Evolutionary conservation across 1,140 invertebrate genomes (phyloP).

Genomic region (Psix sp.): DNA sequence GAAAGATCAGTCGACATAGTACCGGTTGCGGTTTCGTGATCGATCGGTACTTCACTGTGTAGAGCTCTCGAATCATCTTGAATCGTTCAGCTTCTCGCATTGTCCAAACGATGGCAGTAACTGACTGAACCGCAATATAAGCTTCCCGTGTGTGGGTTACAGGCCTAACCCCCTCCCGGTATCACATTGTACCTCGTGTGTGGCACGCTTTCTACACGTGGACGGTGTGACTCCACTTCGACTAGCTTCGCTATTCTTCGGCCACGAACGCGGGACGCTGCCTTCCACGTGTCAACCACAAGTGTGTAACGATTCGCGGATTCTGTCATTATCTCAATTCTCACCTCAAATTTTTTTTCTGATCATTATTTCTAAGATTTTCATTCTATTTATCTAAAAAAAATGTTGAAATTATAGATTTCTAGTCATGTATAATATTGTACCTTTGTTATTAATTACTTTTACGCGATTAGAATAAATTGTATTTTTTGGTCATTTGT

Average conservation of each 20-base stretch:
- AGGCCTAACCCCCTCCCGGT: constrained; percentile 22
- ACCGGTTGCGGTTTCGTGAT: constrained; percentile 51
- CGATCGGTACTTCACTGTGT: constrained; percentile 45
- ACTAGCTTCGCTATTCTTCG: constrained; percentile 62
- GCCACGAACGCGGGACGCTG: constrained; percentile 63
- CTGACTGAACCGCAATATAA: constrained; percentile 45
- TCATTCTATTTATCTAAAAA: constrained; percentile 3
- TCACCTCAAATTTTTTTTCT: constrained; percentile 3
- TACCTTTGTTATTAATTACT: too few species aligned
- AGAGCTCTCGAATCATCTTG: constrained; percentile 35
- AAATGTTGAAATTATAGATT: too few species aligned
- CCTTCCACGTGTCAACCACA: constrained; percentile 70
- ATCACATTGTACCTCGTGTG: constrained; percentile 65
- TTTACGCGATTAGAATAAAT: too few species aligned
- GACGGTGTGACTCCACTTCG: constrained; percentile 65
- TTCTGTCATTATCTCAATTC: not conserved
- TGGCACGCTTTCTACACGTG: constrained; percentile 75
- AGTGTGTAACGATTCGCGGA: constrained; percentile 13
- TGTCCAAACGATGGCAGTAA: constrained; percentile 58
- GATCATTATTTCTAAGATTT: too few species aligned
- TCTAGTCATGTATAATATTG: too few species aligned
- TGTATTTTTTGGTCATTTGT: too few species aligned
- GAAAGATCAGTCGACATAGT: constrained; percentile 41
- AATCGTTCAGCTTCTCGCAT: constrained; percentile 50
- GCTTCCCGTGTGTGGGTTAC: constrained; percentile 20